phyloP scores from a whole-genome alignment of 2,113 vertebrate species.

The Ceyx melanurus region DNA sequence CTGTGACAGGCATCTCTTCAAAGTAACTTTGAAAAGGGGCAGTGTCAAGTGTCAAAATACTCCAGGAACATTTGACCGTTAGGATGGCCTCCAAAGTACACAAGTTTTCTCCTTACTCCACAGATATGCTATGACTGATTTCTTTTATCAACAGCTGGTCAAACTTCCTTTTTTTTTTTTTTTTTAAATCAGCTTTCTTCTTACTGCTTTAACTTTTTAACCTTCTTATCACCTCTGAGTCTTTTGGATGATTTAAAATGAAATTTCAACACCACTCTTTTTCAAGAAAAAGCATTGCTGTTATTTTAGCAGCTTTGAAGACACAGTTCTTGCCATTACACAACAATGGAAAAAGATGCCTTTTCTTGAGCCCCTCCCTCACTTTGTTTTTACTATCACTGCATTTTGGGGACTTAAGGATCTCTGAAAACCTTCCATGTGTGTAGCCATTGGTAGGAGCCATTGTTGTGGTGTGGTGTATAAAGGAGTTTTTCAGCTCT shows the following conservation, averaged over 20 bases:
- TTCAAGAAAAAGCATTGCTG: neutral
- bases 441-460: neutral
- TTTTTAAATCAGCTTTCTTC: neutral
- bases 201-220: neutral
- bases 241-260: neutral
- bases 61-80: neutral
- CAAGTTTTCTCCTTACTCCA: neutral
- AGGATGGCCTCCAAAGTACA: neutral
- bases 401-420: neutral
- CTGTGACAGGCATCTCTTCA: neutral
- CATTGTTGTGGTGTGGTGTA: neutral
- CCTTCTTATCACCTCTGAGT: neutral
- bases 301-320: neutral
- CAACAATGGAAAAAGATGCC: neutral
- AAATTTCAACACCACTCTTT: neutral
- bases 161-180: neutral
- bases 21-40: neutral
- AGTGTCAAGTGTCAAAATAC: fast-evolving
- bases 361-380: neutral
- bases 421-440: neutral
- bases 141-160: neutral
- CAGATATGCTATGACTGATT: neutral
- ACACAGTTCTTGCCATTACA: neutral
- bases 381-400: neutral
- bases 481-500: neutral